A percentile compares a stretch with the other conserved stretches of the same genome.
These are phyloP conservation scores for Drosophila longiperda DNA, from an alignment of 2,888 invertebrate species.

Conservation along the genomic window DNA sequence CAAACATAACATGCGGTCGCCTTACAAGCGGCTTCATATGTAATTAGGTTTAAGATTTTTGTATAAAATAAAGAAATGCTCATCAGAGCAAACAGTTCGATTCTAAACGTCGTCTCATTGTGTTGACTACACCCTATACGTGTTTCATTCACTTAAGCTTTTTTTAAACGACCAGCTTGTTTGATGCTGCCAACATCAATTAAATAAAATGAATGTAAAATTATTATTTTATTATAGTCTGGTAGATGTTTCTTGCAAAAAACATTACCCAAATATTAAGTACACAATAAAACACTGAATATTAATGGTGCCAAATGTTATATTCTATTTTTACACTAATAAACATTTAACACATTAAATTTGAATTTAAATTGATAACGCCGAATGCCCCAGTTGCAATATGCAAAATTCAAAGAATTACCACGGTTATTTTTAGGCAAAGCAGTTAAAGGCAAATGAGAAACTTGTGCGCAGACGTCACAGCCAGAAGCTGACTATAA, in stretches of 20 bases:
- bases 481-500: conserved; percentile 31
- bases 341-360: conserved; percentile 19
- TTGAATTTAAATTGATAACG: conserved; percentile 38
- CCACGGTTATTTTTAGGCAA: conserved; percentile 38
- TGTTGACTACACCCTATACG: no score
- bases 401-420: conserved; percentile 38
- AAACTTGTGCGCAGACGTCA: conserved; percentile 38
- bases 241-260: neutral
- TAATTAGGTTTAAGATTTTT: no score
- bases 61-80: no score
- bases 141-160: no score
- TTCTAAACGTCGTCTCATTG: no score
- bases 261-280: neutral
- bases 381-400: conserved; percentile 16
- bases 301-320: conserved; percentile 1
- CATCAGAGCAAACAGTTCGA: no score
- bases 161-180: neutral
- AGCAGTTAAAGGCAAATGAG: neutral
- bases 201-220: neutral
- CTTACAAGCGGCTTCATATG: no score
- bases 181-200: neutral
- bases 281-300: conserved; percentile 4
- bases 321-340: conserved; percentile 6
- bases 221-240: neutral
- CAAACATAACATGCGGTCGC: no score